Conservation (phyloP, 1,140 invertebrate species). For the Bombyx mori region DNA sequence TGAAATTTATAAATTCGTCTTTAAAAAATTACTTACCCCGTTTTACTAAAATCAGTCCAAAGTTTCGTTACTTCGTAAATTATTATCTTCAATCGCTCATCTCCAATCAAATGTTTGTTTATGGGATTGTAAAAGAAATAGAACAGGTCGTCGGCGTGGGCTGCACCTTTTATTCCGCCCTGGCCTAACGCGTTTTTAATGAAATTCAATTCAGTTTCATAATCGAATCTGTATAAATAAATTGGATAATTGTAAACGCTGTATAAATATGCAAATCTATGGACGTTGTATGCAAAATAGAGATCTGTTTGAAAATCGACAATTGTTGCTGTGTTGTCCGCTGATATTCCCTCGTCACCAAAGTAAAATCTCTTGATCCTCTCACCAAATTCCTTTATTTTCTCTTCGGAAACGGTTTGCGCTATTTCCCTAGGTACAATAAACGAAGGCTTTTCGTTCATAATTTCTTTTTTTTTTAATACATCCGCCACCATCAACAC, state of each 20-base stretch:
- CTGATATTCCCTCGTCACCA: constrained; percentile 39
- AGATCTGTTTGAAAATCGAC: constrained; percentile 44
- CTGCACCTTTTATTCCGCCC: background rate
- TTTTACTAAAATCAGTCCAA: constrained; percentile 2
- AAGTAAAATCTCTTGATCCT: constrained; percentile 67
- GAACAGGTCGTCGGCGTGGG: constrained; percentile 1
- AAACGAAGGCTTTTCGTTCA: constrained; percentile 40
- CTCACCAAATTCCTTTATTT: constrained; percentile 42
- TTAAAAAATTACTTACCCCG: background rate
- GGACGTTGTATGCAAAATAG: constrained; percentile 9
- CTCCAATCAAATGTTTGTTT: background rate
- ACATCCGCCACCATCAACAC: constrained; percentile 44
- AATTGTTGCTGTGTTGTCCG: constrained; percentile 27
- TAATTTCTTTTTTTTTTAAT: constrained; percentile 33
- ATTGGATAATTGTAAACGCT: background rate
- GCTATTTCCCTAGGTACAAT: constrained; percentile 51
- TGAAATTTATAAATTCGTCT: background rate
- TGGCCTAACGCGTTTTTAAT: background rate
- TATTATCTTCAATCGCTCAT: background rate
- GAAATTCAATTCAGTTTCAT: background rate
- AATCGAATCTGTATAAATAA: constrained; percentile 2
- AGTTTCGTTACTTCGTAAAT: background rate
- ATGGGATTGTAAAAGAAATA: constrained; percentile 1
- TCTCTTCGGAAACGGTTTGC: constrained; percentile 22
- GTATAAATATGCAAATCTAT: background rate